Evolutionary conservation across 2,797 vertebrate genomes (phyloP).

Genomic region (Liasis olivaceus): DNA sequence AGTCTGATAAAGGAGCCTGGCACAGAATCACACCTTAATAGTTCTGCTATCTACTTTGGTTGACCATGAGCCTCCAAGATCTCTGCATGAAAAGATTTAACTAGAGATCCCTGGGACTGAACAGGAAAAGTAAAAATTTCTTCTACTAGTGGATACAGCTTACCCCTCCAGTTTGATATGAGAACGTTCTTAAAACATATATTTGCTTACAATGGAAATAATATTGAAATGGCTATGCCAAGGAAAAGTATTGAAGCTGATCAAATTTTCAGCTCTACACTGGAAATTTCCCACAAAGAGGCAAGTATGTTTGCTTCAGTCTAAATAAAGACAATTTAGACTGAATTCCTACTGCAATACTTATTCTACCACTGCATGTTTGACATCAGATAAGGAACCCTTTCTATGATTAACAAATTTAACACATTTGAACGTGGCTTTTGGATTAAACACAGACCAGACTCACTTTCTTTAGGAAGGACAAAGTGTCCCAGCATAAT

Average conservation of each 20-base stretch:
- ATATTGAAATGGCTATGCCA: too few species aligned
- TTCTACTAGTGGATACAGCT: neutral
- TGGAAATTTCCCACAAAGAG: neutral
- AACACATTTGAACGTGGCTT: neutral
- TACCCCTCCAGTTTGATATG: neutral
- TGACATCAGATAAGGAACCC: neutral
- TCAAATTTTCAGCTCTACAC: neutral
- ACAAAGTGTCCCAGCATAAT: neutral
- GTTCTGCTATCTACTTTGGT: neutral
- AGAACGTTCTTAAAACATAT: neutral
- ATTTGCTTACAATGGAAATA: neutral
- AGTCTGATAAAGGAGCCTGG: neutral
- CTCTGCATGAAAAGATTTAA: neutral
- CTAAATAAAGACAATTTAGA: neutral
- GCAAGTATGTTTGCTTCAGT: neutral
- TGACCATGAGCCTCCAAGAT: neutral
- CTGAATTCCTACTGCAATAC: neutral
- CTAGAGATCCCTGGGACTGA: neutral
- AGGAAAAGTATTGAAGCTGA: neutral
- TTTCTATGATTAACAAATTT: neutral
- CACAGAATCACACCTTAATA: neutral
- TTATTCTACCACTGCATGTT: neutral
- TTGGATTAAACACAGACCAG: neutral
- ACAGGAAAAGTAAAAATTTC: neutral
- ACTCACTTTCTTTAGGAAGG: neutral